phyloP scores from a whole-genome alignment of 1,140 invertebrate genomes.

The Anastatus disparis region DNA sequence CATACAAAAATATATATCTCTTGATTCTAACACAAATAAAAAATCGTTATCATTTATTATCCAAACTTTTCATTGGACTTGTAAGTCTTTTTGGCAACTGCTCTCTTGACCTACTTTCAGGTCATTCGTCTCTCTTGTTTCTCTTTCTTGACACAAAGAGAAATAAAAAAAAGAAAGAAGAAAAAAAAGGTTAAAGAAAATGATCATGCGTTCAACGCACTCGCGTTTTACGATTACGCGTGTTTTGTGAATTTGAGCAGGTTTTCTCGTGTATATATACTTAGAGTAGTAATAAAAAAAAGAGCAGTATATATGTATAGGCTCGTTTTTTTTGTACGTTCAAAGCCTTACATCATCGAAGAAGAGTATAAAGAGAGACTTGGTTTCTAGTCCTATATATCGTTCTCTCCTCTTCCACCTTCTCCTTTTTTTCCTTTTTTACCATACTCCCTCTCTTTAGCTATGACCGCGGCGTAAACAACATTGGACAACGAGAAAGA shows the following conservation, averaged over 20 bases:
- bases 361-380: slow-evolving; percentile 22
- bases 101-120: background rate
- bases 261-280: no score
- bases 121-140: background rate
- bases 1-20: no score
- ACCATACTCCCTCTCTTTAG: no score
- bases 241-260: slow-evolving; percentile 8
- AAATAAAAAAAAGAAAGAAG: no score
- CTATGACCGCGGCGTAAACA: slow-evolving; percentile 64
- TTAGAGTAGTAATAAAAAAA: no score
- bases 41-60: no score
- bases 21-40: no score
- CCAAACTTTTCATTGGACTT: background rate
- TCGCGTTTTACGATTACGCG: background rate
- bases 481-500: slow-evolving; percentile 60
- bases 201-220: no score
- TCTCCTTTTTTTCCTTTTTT: slow-evolving; percentile 19
- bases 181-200: no score
- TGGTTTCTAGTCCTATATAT: slow-evolving; percentile 29
- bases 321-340: background rate
- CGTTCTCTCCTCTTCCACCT: background rate
- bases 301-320: background rate
- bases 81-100: background rate
- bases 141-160: no score
- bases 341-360: slow-evolving; percentile 22